A percentile compares a stretch with the other conserved stretches of the same genome.
These are phyloP conservation scores for Teleopsis dalmanni DNA, from an alignment of 1,140 invertebrate genomes.

Conservation along the genomic window DNA sequence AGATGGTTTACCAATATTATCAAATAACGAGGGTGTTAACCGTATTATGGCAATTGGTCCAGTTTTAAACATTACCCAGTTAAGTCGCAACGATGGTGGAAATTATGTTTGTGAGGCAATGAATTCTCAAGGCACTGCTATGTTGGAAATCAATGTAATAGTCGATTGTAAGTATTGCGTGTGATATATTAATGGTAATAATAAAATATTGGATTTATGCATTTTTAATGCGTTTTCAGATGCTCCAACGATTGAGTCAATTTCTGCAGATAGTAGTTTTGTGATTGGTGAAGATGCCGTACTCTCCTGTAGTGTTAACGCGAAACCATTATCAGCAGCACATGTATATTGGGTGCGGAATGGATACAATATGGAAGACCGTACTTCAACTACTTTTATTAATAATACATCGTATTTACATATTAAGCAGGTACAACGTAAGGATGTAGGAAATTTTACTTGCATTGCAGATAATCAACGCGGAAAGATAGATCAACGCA, in stretches of 20 bases:
- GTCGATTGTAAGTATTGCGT: slow-evolving; percentile 77
- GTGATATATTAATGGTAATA: background rate
- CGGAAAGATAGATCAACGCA: slow-evolving; percentile 56
- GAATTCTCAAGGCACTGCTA: slow-evolving; percentile 77
- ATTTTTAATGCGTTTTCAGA: slow-evolving; percentile 17
- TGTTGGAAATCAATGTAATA: slow-evolving; percentile 70
- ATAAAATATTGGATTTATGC: background rate
- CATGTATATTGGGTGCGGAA: slow-evolving; percentile 78
- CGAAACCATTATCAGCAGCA: slow-evolving; percentile 70
- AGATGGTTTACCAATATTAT: slow-evolving; percentile 61
- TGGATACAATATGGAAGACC: slow-evolving; percentile 58
- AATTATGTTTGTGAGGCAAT: slow-evolving; percentile 79
- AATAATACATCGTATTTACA: slow-evolving; percentile 71
- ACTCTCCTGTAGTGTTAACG: slow-evolving; percentile 78
- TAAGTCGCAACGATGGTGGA: slow-evolving; percentile 75
- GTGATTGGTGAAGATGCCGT: slow-evolving; percentile 71
- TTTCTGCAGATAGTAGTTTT: slow-evolving; percentile 64
- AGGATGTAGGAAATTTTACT: slow-evolving; percentile 81
- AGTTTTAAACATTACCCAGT: slow-evolving; percentile 71
- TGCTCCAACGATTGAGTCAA: slow-evolving; percentile 61
- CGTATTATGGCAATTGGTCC: slow-evolving; percentile 69
- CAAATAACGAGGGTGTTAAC: slow-evolving; percentile 37
- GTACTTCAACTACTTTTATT: slow-evolving; percentile 59
- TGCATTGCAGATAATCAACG: slow-evolving; percentile 90
- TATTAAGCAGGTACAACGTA: slow-evolving; percentile 65